Conservation (phyloP, 2,888 invertebrate species). For the Leucophenga maculata region DNA sequence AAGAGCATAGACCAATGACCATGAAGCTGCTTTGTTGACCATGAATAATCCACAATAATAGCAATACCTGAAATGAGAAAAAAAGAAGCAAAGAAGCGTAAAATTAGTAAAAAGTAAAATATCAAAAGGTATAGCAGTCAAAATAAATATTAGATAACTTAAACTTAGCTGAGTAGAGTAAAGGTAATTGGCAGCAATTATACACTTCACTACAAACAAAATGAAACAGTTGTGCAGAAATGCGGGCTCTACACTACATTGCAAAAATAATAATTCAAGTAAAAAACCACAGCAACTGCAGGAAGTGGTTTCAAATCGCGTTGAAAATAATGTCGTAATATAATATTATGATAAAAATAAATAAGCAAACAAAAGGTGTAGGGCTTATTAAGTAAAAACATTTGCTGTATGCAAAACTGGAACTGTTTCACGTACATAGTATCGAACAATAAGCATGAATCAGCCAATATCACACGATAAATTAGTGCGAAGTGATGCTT, state of each 20-base stretch:
- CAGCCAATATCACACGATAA: slow-evolving; percentile 1
- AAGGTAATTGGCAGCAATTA: slow-evolving; percentile 15
- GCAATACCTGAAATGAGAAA: slow-evolving; percentile 11
- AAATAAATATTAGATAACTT: slow-evolving; percentile 4
- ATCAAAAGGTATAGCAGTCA: not conserved
- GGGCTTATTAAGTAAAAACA: not conserved
- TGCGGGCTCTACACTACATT: not conserved
- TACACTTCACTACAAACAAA: no score
- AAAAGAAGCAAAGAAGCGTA: not conserved
- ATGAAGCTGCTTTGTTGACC: slow-evolving; percentile 9
- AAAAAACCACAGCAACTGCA: slow-evolving; percentile 11
- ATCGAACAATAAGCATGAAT: not conserved
- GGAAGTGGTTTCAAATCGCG: slow-evolving; percentile 12
- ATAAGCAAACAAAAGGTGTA: not conserved
- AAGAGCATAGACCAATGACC: not conserved
- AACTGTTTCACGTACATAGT: no score
- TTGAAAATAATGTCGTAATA: slow-evolving; percentile 3
- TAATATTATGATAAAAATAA: not conserved
- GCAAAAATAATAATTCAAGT: not conserved
- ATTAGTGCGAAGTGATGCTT: not conserved
- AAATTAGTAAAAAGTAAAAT: slow-evolving; percentile 7
- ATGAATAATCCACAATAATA: slow-evolving; percentile 9
- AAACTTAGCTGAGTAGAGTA: not conserved
- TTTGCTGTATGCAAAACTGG: not conserved
- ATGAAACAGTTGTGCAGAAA: not conserved